Base-by-base conservation (phyloP, 2,888 invertebrate species). In the Papilio demoleus region DNA sequence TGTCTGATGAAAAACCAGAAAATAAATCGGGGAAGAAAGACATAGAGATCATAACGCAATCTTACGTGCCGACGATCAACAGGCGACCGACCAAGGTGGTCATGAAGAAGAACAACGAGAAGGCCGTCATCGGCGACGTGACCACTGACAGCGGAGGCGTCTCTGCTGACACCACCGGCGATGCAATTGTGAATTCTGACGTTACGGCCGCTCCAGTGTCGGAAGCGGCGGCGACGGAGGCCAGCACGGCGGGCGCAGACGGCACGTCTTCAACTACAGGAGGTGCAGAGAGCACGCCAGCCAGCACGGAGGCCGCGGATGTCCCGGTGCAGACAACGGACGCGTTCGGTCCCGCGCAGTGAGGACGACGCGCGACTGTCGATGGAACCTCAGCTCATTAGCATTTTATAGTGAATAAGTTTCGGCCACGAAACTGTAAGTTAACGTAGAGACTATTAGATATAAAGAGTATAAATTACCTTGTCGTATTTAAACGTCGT, bases 381-480 rank as follows among this genome's bases (percentile, higher is more conserved):
- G 76, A 83, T 77, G 81, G 80, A 87, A 88, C 85, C 87, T 88
- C 90, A 87, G 83, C 85, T 85, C 77, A 81, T 84, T 81, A 88
- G 90, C 89, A 90, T 90, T 90, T 88, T 81, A 81, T 88, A 89
- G 88, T 79, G 76, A 86, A 81, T 88, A 89, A 83, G 90, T 90
- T 90, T 90, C 90, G 82, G 87, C 88, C 80, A 87, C 83, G 90
- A 88, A 90, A 88, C 89, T 86, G 75, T 88, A 87, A 88, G 85
- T 88, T 86, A 86, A 85, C 71, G 83, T 90, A 91, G 91, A 88
- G 87, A 86, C 87, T 90, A 88, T 82, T 91, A 90, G 85, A 76
- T 83, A 82, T 83, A 85, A 82, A 82, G 80, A 79, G 79, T 79
- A 80, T 72, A 76, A 70, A 72, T 75, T 76, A 77, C 79, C 78